Evolutionary conservation across 2,888 invertebrate genomes (phyloP).

Genomic region (Philereme transversata): DNA sequence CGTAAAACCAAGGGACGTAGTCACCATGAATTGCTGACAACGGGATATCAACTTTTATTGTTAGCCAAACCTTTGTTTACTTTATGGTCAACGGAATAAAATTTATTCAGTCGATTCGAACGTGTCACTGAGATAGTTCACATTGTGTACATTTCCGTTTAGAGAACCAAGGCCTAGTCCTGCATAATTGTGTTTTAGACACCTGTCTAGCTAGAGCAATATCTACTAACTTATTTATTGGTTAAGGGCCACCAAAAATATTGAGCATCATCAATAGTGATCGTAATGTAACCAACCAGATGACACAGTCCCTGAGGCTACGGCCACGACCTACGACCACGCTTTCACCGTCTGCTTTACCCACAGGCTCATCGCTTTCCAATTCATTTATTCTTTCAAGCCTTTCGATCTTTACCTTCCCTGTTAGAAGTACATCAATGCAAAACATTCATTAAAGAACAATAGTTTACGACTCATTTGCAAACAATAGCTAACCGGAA

Average conservation of each 20-base stretch:
- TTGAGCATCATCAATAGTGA: constrained; percentile 36
- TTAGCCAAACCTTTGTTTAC: constrained; percentile 40
- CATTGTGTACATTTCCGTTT: constrained; percentile 15
- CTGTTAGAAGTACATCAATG: constrained; percentile 31
- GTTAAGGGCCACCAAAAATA: constrained; percentile 26
- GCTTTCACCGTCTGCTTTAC: constrained; percentile 62
- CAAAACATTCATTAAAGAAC: constrained; percentile 45
- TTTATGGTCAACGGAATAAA: constrained; percentile 35
- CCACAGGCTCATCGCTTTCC: constrained; percentile 49
- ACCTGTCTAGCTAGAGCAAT: background rate
- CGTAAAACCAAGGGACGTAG: constrained; percentile 39
- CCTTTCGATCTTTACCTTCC: constrained; percentile 37
- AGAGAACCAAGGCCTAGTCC: constrained; percentile 4
- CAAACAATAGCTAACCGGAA: constrained; percentile 70
- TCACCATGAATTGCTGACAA: constrained; percentile 42
- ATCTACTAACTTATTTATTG: constrained; percentile 14
- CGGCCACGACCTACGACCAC: constrained; percentile 60
- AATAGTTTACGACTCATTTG: constrained; percentile 62
- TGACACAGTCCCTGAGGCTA: constrained; percentile 44
- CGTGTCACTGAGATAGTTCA: constrained; percentile 25
- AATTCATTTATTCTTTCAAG: constrained; percentile 43
- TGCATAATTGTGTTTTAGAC: constrained; percentile 12
- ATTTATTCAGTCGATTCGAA: constrained; percentile 31
- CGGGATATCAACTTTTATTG: constrained; percentile 42
- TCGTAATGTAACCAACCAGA: constrained; percentile 35